Base-by-base conservation (phyloP, 2,888 invertebrate species). In the Suillia variegata region DNA sequence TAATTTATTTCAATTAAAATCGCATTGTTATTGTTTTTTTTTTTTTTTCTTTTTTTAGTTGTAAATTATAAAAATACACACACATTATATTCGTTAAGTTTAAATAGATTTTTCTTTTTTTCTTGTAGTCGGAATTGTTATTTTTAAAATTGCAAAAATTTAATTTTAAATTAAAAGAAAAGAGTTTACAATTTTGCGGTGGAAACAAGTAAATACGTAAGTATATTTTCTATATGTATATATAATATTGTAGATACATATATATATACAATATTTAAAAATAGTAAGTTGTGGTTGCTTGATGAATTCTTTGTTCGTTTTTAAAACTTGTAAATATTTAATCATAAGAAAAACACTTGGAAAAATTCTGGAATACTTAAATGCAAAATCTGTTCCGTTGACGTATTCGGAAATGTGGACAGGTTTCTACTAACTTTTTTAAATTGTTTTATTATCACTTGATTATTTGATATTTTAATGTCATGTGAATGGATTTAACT, bases 351-450 rank as follows among this genome's bases (percentile, higher is more conserved):
- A 21, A 47, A 34, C 31, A 38, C 45, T 13, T 55, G 54, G 48
- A 56, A 58, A 57, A 42, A 71, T 69, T n/a, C n/a, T 76, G 75
- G 77, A 75, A 77, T 75, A 66, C 56, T 68, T 64, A 70, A 73
- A 70, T 74, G 70, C 72, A 64, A 65, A 64, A 61, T n/a, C n/a
- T n/a, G n/a, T n/a, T n/a, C n/a, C 53, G 62, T 71, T 15, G 26
- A 17, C 66, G 70, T 59, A 52, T 61, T 68, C 33, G 47, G 47
- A 34, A 45, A 13, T 34, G 31, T 54, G 52, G 49, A 60, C 42
- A 50, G 62, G 55, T 55, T 62, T 57, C 38, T 53, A 56, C 20
- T n/a, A 22, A 52, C 38, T 33, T 54, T 21, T 26, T 55, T 17
- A 13, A 42, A 34, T n/a, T n/a, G n/a, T n/a, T n/a, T n/a, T n/a